These are phyloP conservation scores for Ethmia dodecea DNA, from an alignment of 2,888 invertebrate genomes.

Conservation along the genomic window DNA sequence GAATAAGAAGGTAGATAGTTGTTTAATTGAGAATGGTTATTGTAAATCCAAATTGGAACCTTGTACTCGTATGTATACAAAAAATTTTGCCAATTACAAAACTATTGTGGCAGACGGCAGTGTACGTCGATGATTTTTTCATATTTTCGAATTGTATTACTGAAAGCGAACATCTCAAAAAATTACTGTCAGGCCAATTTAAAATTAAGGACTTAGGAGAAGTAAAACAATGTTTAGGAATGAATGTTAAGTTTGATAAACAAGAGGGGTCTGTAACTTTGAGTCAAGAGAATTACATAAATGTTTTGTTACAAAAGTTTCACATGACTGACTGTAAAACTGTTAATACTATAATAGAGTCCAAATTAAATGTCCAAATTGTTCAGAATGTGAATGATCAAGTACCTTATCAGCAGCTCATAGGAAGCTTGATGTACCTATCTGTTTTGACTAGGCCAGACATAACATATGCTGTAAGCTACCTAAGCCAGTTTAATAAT, in stretches of 20 bases:
- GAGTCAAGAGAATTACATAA: slow-evolving; percentile 6
- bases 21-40: slow-evolving; percentile 4
- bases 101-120: slow-evolving; percentile 7
- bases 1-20: slow-evolving; percentile 12
- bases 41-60: slow-evolving; percentile 10
- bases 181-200: slow-evolving; percentile 4
- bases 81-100: not conserved
- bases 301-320: slow-evolving; percentile 4
- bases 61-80: slow-evolving; percentile 6
- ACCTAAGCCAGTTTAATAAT: slow-evolving; percentile 12
- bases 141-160: slow-evolving; percentile 9
- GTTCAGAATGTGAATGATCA: not conserved
- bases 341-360: slow-evolving; percentile 13
- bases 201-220: slow-evolving; percentile 17
- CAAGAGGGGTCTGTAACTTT: too few species aligned
- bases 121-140: slow-evolving; percentile 15
- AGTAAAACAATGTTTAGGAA: slow-evolving; percentile 17
- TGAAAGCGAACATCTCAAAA: slow-evolving; percentile 6
- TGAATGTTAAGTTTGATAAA: too few species aligned
- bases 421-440: slow-evolving; percentile 15
- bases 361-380: slow-evolving; percentile 11
- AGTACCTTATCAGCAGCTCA: slow-evolving; percentile 10
- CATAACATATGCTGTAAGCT: slow-evolving; percentile 4
- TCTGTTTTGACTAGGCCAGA: slow-evolving; percentile 8
- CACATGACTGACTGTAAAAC: slow-evolving; percentile 10